These are phyloP conservation scores for Zosterops hypoxanthus DNA, from an alignment of 2,113 vertebrate species.

Conservation along the genomic window DNA sequence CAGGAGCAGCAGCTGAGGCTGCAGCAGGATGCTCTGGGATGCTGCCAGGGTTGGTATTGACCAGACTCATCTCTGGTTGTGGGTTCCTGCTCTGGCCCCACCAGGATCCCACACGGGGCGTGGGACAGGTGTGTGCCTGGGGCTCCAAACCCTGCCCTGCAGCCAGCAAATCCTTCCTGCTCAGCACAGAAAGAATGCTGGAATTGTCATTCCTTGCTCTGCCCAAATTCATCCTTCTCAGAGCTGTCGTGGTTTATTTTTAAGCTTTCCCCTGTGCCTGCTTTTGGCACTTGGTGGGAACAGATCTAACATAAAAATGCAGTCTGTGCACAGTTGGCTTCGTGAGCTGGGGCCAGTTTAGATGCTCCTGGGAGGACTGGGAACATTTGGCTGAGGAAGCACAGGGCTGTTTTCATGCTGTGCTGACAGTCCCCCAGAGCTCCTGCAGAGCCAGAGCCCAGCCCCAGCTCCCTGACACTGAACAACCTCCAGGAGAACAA, in stretches of 20 bases:
- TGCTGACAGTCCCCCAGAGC: not conserved
- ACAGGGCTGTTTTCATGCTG: not conserved
- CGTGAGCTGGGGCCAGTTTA: not conserved
- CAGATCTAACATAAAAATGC: not conserved
- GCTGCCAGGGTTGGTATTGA: not conserved
- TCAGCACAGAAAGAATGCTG: not conserved
- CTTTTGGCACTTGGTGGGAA: not conserved
- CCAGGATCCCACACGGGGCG: accelerated
- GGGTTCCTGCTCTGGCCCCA: not conserved
- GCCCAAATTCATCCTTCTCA: not conserved
- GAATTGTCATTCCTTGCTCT: not conserved
- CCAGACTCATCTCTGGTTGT: not conserved
- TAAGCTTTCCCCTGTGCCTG: not conserved
- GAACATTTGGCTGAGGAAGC: not conserved
- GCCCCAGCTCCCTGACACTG: not conserved
- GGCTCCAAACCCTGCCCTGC: not conserved
- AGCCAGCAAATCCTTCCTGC: not conserved
- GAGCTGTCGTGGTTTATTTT: not conserved
- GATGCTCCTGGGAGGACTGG: not conserved
- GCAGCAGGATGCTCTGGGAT: not conserved
- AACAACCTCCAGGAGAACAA: not conserved
- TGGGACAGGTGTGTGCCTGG: not conserved
- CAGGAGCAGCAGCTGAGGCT: not conserved
- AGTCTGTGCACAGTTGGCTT: not conserved
- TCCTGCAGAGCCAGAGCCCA: accelerated